phyloP scores from a whole-genome alignment of 1,140 invertebrate species.

The Brachionus calyciflorus region DNA sequence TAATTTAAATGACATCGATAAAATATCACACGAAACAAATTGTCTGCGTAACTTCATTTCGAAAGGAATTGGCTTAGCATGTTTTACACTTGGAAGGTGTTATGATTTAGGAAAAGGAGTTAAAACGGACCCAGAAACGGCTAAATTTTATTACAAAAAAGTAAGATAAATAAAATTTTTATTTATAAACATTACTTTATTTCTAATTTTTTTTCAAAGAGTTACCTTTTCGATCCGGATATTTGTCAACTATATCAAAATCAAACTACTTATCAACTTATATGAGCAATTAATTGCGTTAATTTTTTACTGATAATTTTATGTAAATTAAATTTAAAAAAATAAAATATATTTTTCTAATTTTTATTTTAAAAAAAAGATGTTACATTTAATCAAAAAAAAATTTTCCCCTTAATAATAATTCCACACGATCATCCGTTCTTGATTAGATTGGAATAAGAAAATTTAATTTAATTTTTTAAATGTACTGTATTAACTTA shows the following conservation, averaged over 20 bases:
- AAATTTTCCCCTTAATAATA: too few relatives aligned
- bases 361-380: too few relatives aligned
- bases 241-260: conserved; percentile 55
- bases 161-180: conserved; percentile 50
- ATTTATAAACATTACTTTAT: background rate
- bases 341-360: too few relatives aligned
- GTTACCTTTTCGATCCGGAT: conserved; percentile 55
- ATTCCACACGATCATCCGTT: too few relatives aligned
- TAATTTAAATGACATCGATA: conserved; percentile 52
- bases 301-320: too few relatives aligned
- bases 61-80: conserved; percentile 58
- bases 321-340: too few relatives aligned
- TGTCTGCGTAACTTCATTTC: conserved; percentile 55
- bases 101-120: conserved; percentile 54
- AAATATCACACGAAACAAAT: conserved; percentile 55
- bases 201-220: conserved; percentile 51
- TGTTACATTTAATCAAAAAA: too few relatives aligned
- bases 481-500: too few relatives aligned
- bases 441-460: too few relatives aligned
- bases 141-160: conserved; percentile 56
- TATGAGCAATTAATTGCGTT: too few relatives aligned
- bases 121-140: conserved; percentile 51
- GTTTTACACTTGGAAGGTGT: conserved; percentile 59
- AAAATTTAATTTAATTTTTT: too few relatives aligned
- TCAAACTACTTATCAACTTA: conserved; percentile 55